Conservation (phyloP, 2,888 invertebrate species). For the Xestia sexstrigata region DNA sequence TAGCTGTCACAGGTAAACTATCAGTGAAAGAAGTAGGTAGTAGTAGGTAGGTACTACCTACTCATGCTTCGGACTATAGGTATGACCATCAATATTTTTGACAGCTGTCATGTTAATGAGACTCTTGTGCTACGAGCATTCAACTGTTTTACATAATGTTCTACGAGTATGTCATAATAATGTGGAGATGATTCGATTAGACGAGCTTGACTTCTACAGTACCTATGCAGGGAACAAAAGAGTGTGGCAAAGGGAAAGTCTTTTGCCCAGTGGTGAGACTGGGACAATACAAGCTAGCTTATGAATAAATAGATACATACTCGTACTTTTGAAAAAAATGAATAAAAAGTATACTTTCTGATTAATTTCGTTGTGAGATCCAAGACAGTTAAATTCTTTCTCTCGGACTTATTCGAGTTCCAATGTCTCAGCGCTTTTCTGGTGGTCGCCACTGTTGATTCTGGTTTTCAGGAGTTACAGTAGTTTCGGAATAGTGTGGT, state of each 20-base stretch:
- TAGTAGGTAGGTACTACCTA: neutral
- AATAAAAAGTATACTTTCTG: neutral
- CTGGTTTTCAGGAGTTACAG: too few relatives aligned
- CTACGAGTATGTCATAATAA: conserved; percentile 5
- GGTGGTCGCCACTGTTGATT: too few relatives aligned
- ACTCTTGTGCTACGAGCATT: neutral
- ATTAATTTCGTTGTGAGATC: too few relatives aligned
- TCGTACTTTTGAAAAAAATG: neutral
- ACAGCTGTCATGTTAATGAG: conserved; percentile 20
- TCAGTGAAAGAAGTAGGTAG: neutral
- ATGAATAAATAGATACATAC: neutral
- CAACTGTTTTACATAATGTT: conserved; percentile 9
- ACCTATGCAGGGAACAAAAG: neutral
- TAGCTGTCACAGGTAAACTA: neutral
- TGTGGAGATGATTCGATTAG: neutral
- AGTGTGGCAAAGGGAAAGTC: neutral
- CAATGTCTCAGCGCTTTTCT: too few relatives aligned
- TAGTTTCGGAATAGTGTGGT: too few relatives aligned
- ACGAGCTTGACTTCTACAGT: neutral
- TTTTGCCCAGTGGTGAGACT: neutral
- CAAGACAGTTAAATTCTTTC: too few relatives aligned
- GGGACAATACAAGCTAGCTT: neutral
- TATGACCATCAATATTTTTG: conserved; percentile 1
- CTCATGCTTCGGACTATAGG: neutral
- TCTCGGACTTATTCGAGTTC: too few relatives aligned